Conservation (phyloP, 2,113 vertebrate genomes). For the Arizona elegans region DNA sequence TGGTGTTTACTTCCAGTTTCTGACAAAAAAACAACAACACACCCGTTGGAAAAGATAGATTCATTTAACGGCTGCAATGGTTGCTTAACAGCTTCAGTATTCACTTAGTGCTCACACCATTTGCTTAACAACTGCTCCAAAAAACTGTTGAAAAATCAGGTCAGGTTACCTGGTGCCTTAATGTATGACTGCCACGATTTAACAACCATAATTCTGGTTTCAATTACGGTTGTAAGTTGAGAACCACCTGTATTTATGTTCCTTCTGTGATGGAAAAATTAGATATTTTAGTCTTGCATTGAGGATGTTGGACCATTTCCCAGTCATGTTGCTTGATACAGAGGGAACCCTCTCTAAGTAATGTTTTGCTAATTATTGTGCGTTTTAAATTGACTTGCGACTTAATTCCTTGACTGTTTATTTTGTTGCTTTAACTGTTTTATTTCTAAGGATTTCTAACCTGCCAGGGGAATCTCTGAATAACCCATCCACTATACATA, state of each 20-base stretch:
- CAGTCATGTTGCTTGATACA: not conserved
- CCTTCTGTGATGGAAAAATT: not conserved
- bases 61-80: too few species aligned
- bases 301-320: not conserved
- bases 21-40: too few species aligned
- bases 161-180: too few species aligned
- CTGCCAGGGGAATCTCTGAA: not conserved
- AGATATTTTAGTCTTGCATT: not conserved
- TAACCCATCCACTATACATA: not conserved
- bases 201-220: not conserved
- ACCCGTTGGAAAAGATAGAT: too few species aligned
- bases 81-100: too few species aligned
- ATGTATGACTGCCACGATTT: not conserved
- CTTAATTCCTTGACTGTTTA: not conserved
- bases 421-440: not conserved
- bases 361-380: not conserved
- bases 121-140: too few species aligned
- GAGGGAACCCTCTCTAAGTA: not conserved
- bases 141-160: too few species aligned
- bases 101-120: too few species aligned
- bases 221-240: not conserved
- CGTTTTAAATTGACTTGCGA: not conserved
- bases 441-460: not conserved
- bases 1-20: too few species aligned
- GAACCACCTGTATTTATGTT: not conserved